Evolutionary conservation across 2,113 vertebrate genomes (phyloP).

Genomic region (Oophaga pumilio): DNA sequence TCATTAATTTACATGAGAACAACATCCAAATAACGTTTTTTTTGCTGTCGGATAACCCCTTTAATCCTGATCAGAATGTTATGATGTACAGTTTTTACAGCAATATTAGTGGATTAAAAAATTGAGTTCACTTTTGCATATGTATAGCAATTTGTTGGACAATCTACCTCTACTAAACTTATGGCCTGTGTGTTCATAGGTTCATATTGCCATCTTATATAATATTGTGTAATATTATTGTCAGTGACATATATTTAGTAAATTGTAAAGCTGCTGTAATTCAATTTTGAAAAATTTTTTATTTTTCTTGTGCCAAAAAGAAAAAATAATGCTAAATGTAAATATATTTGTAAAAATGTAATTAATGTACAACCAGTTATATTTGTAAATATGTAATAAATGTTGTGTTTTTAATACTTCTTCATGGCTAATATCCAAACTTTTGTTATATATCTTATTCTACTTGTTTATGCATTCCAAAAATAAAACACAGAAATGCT

Average conservation of each 20-base stretch:
- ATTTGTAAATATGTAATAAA: constrained; percentile 33
- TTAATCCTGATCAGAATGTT: background rate
- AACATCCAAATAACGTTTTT: too few species aligned
- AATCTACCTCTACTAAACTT: background rate
- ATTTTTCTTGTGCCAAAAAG: background rate
- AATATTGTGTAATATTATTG: background rate
- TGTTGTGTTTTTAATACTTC: background rate
- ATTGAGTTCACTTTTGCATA: background rate
- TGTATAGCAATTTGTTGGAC: background rate
- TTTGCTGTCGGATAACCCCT: background rate
- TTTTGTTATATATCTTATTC: too few species aligned
- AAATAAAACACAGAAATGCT: background rate
- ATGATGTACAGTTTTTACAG: background rate
- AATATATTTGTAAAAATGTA: constrained; percentile 19
- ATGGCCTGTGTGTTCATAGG: background rate
- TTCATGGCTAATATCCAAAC: too few species aligned
- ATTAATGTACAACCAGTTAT: constrained; percentile 12
- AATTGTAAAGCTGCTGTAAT: background rate
- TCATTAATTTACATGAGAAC: too few species aligned
- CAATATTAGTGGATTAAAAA: too few species aligned
- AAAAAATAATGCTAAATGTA: background rate
- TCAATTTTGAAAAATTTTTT: background rate
- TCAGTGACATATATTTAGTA: background rate
- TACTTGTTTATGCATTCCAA: background rate
- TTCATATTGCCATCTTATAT: background rate